Evolutionary conservation across 2,113 vertebrate genomes (phyloP).

Genomic region (Oophaga pumilio): DNA sequence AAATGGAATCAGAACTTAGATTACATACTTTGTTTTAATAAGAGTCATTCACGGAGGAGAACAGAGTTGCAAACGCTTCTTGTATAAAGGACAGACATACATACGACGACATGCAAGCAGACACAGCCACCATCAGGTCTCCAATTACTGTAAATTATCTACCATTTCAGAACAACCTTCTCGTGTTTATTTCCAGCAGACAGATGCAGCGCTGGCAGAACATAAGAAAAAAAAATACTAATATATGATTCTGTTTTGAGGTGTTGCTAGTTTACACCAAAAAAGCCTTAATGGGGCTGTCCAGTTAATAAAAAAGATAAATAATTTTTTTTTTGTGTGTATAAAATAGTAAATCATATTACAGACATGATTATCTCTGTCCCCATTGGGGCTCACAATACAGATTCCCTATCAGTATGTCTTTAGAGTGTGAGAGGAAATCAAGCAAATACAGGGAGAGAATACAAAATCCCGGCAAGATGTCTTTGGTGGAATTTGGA

Average conservation of each 20-base stretch:
- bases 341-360: no score
- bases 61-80: conserved; percentile 12
- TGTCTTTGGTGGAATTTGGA: no score
- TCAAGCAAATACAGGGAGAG: no score
- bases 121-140: background rate
- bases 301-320: no score
- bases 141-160: background rate
- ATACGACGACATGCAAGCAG: background rate
- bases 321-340: no score
- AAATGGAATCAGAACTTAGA: background rate
- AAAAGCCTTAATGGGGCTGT: background rate
- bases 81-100: conserved; percentile 12
- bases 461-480: no score
- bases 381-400: no score
- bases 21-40: conserved; percentile 23
- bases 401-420: no score
- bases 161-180: background rate
- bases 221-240: background rate
- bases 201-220: background rate
- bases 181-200: background rate
- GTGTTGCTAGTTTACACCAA: background rate
- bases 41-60: conserved; percentile 19
- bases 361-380: no score
- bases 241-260: background rate
- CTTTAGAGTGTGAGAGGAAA: no score